Evolutionary conservation across 2,888 invertebrate species (phyloP).

Genomic region (Cheiracanthium punctorium): DNA sequence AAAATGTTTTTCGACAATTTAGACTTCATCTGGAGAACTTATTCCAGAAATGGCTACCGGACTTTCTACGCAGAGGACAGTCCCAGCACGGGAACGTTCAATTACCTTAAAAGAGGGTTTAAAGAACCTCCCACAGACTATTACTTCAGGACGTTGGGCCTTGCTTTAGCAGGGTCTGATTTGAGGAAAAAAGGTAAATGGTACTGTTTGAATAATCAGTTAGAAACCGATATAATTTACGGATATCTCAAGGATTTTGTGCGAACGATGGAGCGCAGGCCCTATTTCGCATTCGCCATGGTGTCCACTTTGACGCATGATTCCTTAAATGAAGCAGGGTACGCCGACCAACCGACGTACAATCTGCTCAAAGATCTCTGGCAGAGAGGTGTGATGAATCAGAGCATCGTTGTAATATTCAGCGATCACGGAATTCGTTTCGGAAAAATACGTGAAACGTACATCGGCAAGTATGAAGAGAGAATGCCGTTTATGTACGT

Average conservation of each 20-base stretch:
- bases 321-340: conserved; percentile 74
- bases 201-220: conserved; percentile 44
- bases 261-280: conserved; percentile 40
- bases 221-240: conserved; percentile 52
- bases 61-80: conserved; percentile 76
- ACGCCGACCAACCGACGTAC: conserved; percentile 74
- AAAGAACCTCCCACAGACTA: conserved; percentile 75
- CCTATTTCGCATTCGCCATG: conserved; percentile 75
- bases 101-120: conserved; percentile 75
- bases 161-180: conserved; percentile 74
- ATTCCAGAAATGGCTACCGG: conserved; percentile 73
- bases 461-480: conserved; percentile 78
- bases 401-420: conserved; percentile 83
- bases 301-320: conserved; percentile 75
- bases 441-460: conserved; percentile 88
- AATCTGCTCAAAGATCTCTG: conserved; percentile 80
- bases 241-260: conserved; percentile 56
- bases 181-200: conserved; percentile 11
- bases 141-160: conserved; percentile 74
- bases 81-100: conserved; percentile 75
- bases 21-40: conserved; percentile 75
- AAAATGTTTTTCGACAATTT: conserved; percentile 73
- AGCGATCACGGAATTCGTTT: conserved; percentile 94
- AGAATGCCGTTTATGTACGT: conserved; percentile 76
- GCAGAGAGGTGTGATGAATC: conserved; percentile 79